phyloP scores from a whole-genome alignment of 1,140 invertebrate genomes.

The Cherax destructor region DNA sequence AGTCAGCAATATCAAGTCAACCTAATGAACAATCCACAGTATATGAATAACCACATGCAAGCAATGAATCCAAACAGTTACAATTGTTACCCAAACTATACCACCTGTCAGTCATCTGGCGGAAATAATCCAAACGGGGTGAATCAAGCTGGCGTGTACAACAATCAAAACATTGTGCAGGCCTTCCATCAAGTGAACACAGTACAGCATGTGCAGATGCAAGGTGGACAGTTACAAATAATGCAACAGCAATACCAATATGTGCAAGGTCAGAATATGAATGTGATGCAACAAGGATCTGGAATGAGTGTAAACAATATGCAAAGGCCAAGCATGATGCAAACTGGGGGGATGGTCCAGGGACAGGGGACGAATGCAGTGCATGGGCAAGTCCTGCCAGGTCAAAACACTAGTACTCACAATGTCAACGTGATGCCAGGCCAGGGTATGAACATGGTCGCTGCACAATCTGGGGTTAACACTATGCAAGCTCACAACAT shows the following conservation, averaged over 20 bases:
- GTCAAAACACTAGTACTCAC: constrained; percentile 46
- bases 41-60: constrained; percentile 53
- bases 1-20: constrained; percentile 52
- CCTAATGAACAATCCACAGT: constrained; percentile 55
- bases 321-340: constrained; percentile 47
- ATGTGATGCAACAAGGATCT: constrained; percentile 46
- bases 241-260: constrained; percentile 63
- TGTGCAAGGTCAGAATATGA: constrained; percentile 61
- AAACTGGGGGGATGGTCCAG: constrained; percentile 53
- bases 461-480: constrained; percentile 50
- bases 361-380: constrained; percentile 59
- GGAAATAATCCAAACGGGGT: constrained; percentile 48
- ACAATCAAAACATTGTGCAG: constrained; percentile 66
- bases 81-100: constrained; percentile 59
- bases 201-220: constrained; percentile 65
- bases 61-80: constrained; percentile 48
- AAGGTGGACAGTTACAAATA: constrained; percentile 61
- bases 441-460: constrained; percentile 55
- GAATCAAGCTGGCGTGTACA: constrained; percentile 56
- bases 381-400: constrained; percentile 62
- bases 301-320: constrained; percentile 51
- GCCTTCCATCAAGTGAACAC: constrained; percentile 64
- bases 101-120: constrained; percentile 53
- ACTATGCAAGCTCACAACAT: constrained; percentile 54
- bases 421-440: constrained; percentile 57